A percentile compares a stretch with the other conserved stretches of the same genome.
Conservation (phyloP, 2,888 invertebrate species). For the Lypha dubia region DNA sequence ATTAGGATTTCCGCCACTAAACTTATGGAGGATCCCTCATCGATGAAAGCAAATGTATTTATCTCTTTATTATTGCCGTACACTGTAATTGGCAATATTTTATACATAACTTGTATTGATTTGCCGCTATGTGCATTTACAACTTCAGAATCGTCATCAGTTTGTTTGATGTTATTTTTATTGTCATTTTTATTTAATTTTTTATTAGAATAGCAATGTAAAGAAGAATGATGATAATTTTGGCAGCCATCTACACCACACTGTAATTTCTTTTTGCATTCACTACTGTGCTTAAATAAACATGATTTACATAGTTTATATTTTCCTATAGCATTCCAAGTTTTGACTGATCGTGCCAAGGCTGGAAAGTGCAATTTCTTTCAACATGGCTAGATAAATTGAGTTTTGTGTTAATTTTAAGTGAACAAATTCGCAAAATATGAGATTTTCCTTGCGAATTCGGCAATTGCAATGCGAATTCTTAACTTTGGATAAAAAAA, state of each 20-base stretch:
- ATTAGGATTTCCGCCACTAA: conserved; percentile 12
- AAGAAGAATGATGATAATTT: conserved; percentile 6
- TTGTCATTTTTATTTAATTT: background rate
- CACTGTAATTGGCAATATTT: conserved; percentile 7
- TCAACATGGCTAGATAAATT: too few relatives aligned
- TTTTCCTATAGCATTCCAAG: background rate
- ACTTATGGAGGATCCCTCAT: conserved; percentile 11
- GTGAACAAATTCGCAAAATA: too few relatives aligned
- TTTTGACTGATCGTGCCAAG: too few relatives aligned
- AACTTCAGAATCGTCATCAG: background rate
- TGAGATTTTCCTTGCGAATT: too few relatives aligned
- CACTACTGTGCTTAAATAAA: conserved; percentile 14
- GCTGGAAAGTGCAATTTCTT: too few relatives aligned
- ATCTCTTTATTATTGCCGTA: conserved; percentile 7
- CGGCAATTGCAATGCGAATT: too few relatives aligned
- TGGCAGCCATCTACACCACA: background rate
- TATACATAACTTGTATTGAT: conserved; percentile 1
- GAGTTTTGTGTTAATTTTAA: too few relatives aligned
- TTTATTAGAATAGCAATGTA: background rate
- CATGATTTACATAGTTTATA: background rate
- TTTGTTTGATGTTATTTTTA: background rate
- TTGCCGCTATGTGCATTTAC: background rate
- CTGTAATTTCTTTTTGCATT: conserved; percentile 26
- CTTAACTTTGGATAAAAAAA: too few relatives aligned
- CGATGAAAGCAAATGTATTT: background rate